Evolutionary conservation across 1,140 invertebrate genomes (phyloP).

Genomic region (Latrodectus geometricus): DNA sequence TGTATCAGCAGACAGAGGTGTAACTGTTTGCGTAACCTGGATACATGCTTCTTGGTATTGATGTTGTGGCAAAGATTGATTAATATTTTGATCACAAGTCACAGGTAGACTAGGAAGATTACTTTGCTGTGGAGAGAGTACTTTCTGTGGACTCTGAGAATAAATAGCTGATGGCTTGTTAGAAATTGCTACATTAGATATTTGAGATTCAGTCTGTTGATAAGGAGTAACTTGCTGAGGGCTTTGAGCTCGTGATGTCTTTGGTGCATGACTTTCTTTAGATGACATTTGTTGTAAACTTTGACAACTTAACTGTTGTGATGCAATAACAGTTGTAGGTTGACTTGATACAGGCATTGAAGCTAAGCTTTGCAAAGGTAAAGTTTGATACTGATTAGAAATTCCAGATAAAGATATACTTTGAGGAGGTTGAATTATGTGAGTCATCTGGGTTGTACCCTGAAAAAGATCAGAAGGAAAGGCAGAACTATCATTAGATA

Average conservation of each 20-base stretch:
- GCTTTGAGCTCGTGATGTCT: constrained; percentile 16
- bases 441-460: neutral
- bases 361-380: constrained; percentile 18
- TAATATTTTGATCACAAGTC: constrained; percentile 1
- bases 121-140: constrained; percentile 29
- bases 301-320: constrained; percentile 27
- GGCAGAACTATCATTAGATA: constrained; percentile 7
- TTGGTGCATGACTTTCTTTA: constrained; percentile 2
- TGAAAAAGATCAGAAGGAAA: constrained; percentile 38
- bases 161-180: neutral
- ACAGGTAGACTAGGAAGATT: constrained; percentile 9
- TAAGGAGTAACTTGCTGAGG: constrained; percentile 17
- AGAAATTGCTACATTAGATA: constrained; percentile 6
- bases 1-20: too few species aligned
- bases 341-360: constrained; percentile 13
- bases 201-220: neutral
- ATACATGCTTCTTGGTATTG: neutral
- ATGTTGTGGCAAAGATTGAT: neutral
- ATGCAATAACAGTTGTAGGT: constrained; percentile 14
- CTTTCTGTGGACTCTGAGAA: constrained; percentile 32
- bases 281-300: neutral
- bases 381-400: constrained; percentile 8
- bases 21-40: neutral
- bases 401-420: constrained; percentile 9
- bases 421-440: constrained; percentile 20